phyloP scores from a whole-genome alignment of 2,797 vertebrate species.

The Trichosurus vulpecula region DNA sequence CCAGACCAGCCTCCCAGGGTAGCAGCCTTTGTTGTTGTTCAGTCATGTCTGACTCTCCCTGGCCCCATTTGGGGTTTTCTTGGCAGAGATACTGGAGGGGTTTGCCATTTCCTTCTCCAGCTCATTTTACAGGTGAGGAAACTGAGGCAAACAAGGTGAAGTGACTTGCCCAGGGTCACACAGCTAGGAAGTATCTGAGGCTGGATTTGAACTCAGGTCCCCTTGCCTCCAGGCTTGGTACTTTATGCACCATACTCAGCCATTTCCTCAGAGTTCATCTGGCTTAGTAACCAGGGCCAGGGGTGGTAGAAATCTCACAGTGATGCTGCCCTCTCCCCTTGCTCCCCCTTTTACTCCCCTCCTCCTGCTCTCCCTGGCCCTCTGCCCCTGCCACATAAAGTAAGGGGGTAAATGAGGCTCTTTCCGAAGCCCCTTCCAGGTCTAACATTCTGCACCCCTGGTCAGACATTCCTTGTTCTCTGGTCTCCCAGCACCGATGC shows the following conservation, averaged over 20 bases:
- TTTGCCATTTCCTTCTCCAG: neutral
- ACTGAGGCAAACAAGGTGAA: neutral
- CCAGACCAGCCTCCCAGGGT: neutral
- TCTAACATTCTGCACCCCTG: no score
- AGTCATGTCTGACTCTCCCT: neutral
- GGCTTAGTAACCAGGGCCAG: rapidly evolving
- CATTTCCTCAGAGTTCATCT: neutral
- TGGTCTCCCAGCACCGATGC: neutral
- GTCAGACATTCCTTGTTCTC: neutral
- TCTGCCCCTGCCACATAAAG: neutral
- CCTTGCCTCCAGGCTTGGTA: neutral
- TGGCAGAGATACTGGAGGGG: no score
- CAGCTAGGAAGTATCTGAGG: neutral
- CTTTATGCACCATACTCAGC: no score
- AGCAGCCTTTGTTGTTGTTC: neutral
- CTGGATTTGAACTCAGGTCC: no score
- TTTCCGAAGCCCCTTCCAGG: no score
- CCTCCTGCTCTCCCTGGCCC: no score
- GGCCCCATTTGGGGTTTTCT: no score
- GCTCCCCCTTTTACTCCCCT: no score
- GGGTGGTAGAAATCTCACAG: neutral
- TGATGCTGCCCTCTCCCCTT: rapidly evolving
- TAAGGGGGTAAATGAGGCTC: no score
- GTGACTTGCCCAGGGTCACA: neutral
- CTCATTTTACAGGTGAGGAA: neutral